Conservation (phyloP, 2,797 vertebrate genomes). For the Onychomys arenicola region DNA sequence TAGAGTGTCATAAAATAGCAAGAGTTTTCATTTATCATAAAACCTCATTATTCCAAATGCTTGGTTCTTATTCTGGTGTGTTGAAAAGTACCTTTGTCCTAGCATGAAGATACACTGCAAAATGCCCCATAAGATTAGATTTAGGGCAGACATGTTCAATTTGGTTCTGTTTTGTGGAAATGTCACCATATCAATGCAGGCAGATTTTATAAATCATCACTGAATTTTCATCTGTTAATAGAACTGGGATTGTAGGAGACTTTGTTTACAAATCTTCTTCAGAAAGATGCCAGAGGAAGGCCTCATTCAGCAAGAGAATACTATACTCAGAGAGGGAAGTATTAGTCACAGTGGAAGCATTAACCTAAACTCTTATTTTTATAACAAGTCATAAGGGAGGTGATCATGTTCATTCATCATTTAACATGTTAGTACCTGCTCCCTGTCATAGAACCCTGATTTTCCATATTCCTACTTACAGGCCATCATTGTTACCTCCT, state of each 20-base stretch:
- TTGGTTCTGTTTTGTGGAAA: conserved; percentile 44
- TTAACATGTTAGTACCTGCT: background rate
- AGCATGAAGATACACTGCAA: background rate
- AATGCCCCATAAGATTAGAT: conserved; percentile 18
- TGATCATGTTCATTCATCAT: background rate
- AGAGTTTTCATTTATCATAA: conserved; percentile 34
- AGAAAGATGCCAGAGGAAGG: background rate
- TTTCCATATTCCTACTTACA: conserved; percentile 11
- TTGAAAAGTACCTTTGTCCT: conserved; percentile 20
- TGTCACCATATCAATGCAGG: background rate
- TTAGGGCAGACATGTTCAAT: background rate
- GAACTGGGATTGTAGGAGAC: background rate
- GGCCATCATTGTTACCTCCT: background rate
- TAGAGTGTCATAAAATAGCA: background rate
- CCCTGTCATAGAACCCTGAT: conserved; percentile 20
- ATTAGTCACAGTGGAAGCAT: background rate
- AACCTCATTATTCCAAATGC: background rate
- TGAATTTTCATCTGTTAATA: conserved; percentile 7
- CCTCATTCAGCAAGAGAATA: conserved; percentile 26
- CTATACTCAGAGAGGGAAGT: background rate
- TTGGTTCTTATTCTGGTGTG: background rate
- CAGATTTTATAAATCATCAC: conserved; percentile 52
- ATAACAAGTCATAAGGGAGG: background rate
- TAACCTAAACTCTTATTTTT: conserved; percentile 43
- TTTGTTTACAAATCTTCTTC: background rate